phyloP scores from a whole-genome alignment of 2,888 invertebrate species.

The Noctua janthina region DNA sequence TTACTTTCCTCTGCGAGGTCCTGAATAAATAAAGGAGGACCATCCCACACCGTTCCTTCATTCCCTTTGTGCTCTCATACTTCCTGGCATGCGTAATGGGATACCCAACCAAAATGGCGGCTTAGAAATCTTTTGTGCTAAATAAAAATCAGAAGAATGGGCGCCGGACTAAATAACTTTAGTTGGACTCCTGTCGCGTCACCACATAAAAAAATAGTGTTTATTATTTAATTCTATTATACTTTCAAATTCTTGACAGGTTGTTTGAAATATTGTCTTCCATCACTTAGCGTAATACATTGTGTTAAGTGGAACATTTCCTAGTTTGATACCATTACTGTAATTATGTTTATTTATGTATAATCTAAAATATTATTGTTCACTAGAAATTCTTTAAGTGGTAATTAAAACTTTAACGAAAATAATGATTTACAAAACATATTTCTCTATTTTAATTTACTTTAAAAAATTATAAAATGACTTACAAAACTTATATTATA shows the following conservation, averaged over 20 bases:
- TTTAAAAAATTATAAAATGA: background rate
- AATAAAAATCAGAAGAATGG: constrained; percentile 83
- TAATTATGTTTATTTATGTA: constrained; percentile 4
- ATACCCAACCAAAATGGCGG: constrained; percentile 83
- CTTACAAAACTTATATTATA: background rate
- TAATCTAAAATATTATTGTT: background rate
- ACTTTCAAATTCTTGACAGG: background rate
- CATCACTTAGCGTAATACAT: background rate
- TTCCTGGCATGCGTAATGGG: constrained; percentile 87
- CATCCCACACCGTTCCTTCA: constrained; percentile 82
- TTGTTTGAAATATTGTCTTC: background rate
- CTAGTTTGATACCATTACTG: background rate
- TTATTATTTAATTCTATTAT: constrained; percentile 37
- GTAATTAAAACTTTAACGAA: background rate
- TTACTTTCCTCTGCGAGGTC: constrained; percentile 83
- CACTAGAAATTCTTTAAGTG: background rate
- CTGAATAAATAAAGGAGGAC: constrained; percentile 88
- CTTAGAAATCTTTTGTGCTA: constrained; percentile 81
- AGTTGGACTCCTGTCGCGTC: constrained; percentile 62
- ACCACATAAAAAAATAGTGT: constrained; percentile 64
- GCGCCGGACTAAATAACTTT: constrained; percentile 69
- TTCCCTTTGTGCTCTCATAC: constrained; percentile 83
- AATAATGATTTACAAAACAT: background rate
- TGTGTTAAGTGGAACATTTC: constrained; percentile 1
- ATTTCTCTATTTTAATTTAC: background rate